Base-by-base conservation (phyloP, 1,140 invertebrate species). In the Drosophila aff. region DNA sequence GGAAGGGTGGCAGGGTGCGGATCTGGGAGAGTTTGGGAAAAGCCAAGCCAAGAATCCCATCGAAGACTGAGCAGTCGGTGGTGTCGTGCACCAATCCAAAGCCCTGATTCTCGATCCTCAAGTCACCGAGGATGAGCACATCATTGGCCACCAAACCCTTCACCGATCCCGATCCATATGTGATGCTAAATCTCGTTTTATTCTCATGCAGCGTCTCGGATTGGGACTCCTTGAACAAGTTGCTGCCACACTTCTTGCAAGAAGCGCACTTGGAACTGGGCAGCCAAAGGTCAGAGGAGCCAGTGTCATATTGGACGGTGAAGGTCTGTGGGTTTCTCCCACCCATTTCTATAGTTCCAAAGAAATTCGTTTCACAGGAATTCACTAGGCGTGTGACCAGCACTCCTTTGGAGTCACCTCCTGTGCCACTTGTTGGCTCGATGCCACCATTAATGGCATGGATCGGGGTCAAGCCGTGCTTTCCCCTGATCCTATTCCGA, bases 11-110 rank as follows among this genome's bases (percentile, higher is more conserved):
- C 18, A 94, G 93, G 23, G 99, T 97, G 53, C 95, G 95, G 93
- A 99, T 97, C 80, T 97, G 98, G 43, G 98, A 94, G 89, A 99
- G 99, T 28, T 94, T 95, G 64, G 95, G 94, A 92, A 97, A 99
- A 1, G 95, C 98, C 95, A 99, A 96, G 72, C 98, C 98, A 33
- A 99, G 94, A 87, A 99, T 98, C 58, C 99, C 99, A 93, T 99
- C 99, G 93, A 99, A 99, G 93, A 98, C 98, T 58, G 98, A 43
- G 16, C 61, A 58, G 1, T 50, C 55, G 21, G 74, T 66, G n/a
- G 33, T 40, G 31, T 66, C 36, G n/a, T 57, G 76, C 26, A 72
- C 69, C 43, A 73, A 18, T 0, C 69, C 69, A 40, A 73, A 36
- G 36, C 69, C 69, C 15, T 73, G 69, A 10, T 50, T 50, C 15